Evolutionary conservation across 2,888 invertebrate genomes (phyloP), one percentile per base, ranked within the genome.

Genomic region (Platypus cylindrus): DNA sequence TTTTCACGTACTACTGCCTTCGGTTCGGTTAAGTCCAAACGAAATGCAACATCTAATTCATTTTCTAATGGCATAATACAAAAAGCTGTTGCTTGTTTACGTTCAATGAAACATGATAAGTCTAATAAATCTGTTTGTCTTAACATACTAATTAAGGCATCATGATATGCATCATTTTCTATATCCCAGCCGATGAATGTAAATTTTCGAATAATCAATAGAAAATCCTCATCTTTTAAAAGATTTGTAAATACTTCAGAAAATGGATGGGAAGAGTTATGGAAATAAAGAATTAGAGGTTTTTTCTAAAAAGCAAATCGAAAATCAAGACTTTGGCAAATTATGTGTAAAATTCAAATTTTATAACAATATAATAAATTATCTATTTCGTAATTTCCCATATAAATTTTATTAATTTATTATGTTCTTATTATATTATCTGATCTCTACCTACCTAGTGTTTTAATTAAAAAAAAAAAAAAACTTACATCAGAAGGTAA

Each of bases 181-280:
- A 57, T 29, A 39, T 56, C 53, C 55, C 56, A 58, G n/a, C 53
- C 54, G 16, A 56, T 29, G 5, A 56, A 17, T 32, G 46, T 47
- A 36, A 48, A 57, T 27, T 43, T 43, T 11, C 43, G 36, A 17
- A 9, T 20, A 20, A 20, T 20, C 5, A 20, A 5, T 7, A 20
- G 20, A 20, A 20, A 5, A 20, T 7, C 5, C 20, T 20, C 5
- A 20, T 5, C 20, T 20, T 20, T 20, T 20, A 20, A 20, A 20
- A 45, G 33, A 20, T 33, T 35, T 16, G 50, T 48, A 40, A 56
- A 52, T 18, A 42, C 37, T 16, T 46, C 30, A 3, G 53, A 44
- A 42, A 56, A 55, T 11, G 26, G 17, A 33, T 52, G 49, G 11
- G 43, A 33, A 11, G 48, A 44, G 28, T 51, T 53, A 38, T 56